These are phyloP conservation scores for Zaprionus bogoriensis DNA, from an alignment of 2,888 invertebrate species.

Conservation along the genomic window DNA sequence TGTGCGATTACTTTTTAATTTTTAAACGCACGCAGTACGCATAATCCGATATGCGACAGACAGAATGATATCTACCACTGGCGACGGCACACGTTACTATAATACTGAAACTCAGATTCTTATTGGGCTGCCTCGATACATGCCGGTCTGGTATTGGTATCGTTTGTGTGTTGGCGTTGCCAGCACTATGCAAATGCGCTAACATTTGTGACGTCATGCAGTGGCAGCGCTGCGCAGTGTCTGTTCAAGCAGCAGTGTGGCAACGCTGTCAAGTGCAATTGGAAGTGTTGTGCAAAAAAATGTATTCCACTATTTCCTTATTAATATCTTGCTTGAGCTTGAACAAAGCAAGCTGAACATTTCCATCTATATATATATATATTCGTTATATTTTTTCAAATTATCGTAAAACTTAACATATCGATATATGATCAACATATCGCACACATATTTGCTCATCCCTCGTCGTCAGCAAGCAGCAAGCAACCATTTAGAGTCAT, in stretches of 20 bases:
- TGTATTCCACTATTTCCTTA: no score
- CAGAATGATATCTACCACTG: conserved; percentile 46
- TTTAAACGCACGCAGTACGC: conserved; percentile 71
- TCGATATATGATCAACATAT: conserved; percentile 33
- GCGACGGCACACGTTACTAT: conserved; percentile 70
- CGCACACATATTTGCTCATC: conserved; percentile 24
- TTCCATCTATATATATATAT: no score
- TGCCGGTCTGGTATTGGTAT: conserved; percentile 48
- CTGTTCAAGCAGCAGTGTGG: conserved; percentile 10
- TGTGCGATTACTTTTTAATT: conserved; percentile 66
- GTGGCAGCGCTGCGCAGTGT: neutral
- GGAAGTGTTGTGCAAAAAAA: neutral
- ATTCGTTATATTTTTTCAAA: conserved; percentile 6
- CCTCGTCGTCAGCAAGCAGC: conserved; percentile 16
- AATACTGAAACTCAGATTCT: conserved; percentile 57
- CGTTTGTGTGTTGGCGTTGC: conserved; percentile 11
- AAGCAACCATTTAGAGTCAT: conserved; percentile 26
- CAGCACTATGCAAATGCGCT: conserved; percentile 1
- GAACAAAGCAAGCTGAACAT: neutral
- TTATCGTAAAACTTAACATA: conserved; percentile 19
- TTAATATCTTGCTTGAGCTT: neutral
- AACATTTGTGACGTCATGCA: conserved; percentile 17
- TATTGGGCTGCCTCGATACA: conserved; percentile 51
- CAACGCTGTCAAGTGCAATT: neutral
- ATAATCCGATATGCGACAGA: conserved; percentile 61